Evolutionary conservation across 1,140 invertebrate genomes (phyloP).

Genomic region (Scylla paramamosain): DNA sequence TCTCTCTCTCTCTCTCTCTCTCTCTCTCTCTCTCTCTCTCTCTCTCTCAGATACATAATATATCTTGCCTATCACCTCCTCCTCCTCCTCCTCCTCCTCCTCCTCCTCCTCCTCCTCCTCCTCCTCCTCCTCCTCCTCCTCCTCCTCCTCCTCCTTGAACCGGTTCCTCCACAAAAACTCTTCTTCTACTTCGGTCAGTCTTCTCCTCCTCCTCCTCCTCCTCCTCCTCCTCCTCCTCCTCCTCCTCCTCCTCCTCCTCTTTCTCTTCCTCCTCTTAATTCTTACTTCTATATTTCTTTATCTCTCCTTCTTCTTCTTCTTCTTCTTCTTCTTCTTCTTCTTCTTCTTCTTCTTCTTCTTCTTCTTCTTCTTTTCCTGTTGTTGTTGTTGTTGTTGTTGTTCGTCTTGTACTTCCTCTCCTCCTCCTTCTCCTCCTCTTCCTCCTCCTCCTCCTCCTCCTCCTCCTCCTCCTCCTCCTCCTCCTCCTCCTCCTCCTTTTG

Average conservation of each 20-base stretch:
- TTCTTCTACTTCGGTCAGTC: neutral
- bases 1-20: neutral
- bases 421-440: neutral
- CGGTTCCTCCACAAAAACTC: neutral
- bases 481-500: neutral
- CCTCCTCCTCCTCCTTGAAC: neutral
- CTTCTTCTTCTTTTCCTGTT: neutral
- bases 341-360: neutral
- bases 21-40: neutral
- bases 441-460: neutral
- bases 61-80: neutral
- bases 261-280: neutral
- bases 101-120: neutral
- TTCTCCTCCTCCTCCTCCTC: neutral
- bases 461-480: neutral
- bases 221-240: neutral
- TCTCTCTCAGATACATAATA: no score
- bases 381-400: no score
- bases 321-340: neutral
- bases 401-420: neutral
- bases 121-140: conserved; percentile 1
- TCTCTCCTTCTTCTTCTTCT: neutral
- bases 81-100: neutral
- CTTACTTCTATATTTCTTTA: neutral
- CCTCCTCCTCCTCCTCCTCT: neutral